Conservation (phyloP, 2,797 vertebrate species). For the Anguilla obscura region DNA sequence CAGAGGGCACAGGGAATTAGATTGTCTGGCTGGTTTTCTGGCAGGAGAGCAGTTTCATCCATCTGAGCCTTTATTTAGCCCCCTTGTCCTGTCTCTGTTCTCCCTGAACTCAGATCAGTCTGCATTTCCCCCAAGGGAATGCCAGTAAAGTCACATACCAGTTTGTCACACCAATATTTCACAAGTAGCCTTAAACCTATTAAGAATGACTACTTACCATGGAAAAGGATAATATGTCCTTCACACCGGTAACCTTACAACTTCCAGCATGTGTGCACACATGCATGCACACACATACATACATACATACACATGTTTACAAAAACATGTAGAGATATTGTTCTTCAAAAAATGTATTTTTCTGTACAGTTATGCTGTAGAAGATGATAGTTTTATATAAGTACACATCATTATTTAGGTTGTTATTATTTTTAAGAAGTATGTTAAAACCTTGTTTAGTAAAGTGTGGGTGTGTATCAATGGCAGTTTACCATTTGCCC, state of each 20-base stretch:
- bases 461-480: not conserved
- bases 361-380: not conserved
- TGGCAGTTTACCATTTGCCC: not conserved
- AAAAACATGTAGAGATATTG: not conserved
- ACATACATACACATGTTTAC: not conserved
- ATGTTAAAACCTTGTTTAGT: not conserved
- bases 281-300: not conserved
- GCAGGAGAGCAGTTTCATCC: conserved; percentile 68
- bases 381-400: not conserved
- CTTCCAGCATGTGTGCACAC: conserved; percentile 34
- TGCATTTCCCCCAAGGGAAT: conserved; percentile 83
- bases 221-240: conserved; percentile 90
- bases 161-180: conserved; percentile 91
- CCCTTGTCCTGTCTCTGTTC: conserved; percentile 66
- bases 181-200: conserved; percentile 91
- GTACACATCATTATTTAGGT: too few relatives aligned
- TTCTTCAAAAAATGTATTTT: not conserved
- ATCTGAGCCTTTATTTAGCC: conserved; percentile 80
- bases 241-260: conserved; percentile 87
- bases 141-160: conserved; percentile 90
- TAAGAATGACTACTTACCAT: conserved; percentile 94
- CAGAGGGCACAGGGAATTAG: conserved; percentile 54
- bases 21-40: conserved; percentile 65
- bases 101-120: conserved; percentile 80
- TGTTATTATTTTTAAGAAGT: too few relatives aligned